Evolutionary conservation across 2,797 vertebrate genomes (phyloP).

Genomic region (Oryzias dopingdopingensis): DNA sequence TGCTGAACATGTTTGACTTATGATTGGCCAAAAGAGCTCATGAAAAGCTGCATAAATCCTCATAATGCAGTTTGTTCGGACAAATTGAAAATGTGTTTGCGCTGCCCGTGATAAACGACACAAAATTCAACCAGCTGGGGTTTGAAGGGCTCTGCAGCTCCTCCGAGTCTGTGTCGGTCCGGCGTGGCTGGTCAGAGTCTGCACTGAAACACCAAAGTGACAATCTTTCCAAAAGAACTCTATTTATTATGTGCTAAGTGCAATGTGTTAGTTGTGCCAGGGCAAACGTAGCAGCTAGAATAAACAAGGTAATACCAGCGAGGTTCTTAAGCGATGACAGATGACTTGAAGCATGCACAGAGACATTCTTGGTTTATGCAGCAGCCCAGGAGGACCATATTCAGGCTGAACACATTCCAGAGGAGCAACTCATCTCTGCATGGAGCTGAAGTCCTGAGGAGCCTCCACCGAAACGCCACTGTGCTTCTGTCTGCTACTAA

Average conservation of each 20-base stretch:
- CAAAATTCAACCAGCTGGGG: too few species aligned
- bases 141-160: neutral
- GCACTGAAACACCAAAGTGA: constrained; percentile 33
- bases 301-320: constrained; percentile 62
- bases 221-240: constrained; percentile 48
- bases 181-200: too few species aligned
- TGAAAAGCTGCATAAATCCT: too few species aligned
- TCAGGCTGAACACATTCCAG: constrained; percentile 76
- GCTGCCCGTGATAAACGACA: too few species aligned
- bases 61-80: too few species aligned
- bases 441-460: constrained; percentile 60
- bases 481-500: constrained; percentile 12
- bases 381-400: constrained; percentile 76
- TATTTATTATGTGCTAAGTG: constrained; percentile 70
- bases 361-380: constrained; percentile 77
- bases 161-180: neutral
- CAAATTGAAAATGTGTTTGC: too few species aligned
- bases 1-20: too few species aligned
- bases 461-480: constrained; percentile 22
- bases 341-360: constrained; percentile 71
- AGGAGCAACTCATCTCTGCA: constrained; percentile 65
- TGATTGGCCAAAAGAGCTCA: too few species aligned
- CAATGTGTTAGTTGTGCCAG: constrained; percentile 61
- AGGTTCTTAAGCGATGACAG: constrained; percentile 69
- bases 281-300: constrained; percentile 68